Percentiles rank a stretch among this genome's conserved stretches.
These are phyloP conservation scores for Dolichallabes microphthalmus DNA, from an alignment of 2,113 vertebrate genomes.

Conservation along the genomic window DNA sequence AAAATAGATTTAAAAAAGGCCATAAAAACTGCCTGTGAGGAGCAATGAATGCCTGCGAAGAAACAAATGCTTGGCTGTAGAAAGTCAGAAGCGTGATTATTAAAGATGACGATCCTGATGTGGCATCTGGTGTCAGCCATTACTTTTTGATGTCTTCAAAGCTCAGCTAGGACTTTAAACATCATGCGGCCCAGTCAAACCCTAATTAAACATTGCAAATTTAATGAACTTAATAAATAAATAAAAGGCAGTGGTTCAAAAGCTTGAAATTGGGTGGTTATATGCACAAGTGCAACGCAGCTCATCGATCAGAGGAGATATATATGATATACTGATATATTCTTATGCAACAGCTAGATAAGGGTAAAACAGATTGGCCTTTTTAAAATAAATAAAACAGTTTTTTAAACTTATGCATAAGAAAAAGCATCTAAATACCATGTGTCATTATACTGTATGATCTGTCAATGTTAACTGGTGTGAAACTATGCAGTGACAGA, in stretches of 20 bases:
- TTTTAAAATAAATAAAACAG: not conserved
- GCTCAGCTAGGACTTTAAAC: constrained; percentile 20
- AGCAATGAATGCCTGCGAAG: not conserved
- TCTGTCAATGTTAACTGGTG: not conserved
- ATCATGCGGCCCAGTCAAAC: constrained; percentile 26
- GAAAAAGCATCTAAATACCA: not conserved
- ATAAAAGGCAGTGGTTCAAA: constrained; percentile 36
- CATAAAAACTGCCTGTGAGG: not conserved
- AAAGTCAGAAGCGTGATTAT: constrained; percentile 1
- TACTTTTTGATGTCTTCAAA: constrained; percentile 41
- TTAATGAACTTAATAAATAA: constrained; percentile 38
- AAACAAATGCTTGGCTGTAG: constrained; percentile 17
- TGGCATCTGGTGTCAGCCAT: constrained; percentile 4
- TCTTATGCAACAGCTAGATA: not conserved
- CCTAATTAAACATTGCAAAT: constrained; percentile 48
- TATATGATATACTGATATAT: not conserved
- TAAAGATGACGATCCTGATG: constrained; percentile 2
- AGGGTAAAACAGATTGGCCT: not conserved
- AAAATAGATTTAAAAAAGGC: not conserved
- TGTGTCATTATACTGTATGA: not conserved
- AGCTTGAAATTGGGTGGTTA: constrained; percentile 11
- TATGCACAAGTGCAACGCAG: not conserved
- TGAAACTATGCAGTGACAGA: not conserved
- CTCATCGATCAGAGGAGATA: constrained; percentile 17
- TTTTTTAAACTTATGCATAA: not conserved